Base-by-base conservation (phyloP, 2,113 vertebrate species). In the Jaculus jaculus region DNA sequence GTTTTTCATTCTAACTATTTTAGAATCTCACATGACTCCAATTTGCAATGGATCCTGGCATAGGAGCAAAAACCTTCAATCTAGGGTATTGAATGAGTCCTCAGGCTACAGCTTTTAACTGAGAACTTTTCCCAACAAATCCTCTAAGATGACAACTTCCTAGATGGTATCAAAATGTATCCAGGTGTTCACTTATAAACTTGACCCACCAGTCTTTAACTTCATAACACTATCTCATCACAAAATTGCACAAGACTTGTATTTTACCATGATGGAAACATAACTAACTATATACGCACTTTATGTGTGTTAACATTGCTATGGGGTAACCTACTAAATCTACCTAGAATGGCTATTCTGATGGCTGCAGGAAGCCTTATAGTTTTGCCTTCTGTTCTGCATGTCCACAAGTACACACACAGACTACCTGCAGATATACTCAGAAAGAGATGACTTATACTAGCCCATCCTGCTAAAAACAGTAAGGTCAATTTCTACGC, bases 401-500 rank as follows among this genome's bases (percentile, higher is more conserved):
- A 37, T 2, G 2, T 17, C 0, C 20, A 54, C 26, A 28, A 0
- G 32, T 26, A 69, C 8, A 16, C 18, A 47, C 51, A 8, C 15
- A 94, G 26, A 78, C 16, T n/a, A 65, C 23, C 63, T n/a, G 21
- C 37, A 17, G 28, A 61, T 18, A 61, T 6, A 42, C 39, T 72
- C 42, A 77, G 54, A 73, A 47, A 92, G 16, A 9, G 24, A 72
- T 37, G 3, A 65, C 81, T 69, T 47, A 77, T 71, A 60, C 4
- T 32, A 20, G 5, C 7, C 91, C 91, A 84, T 24, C 1, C 37
- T 60, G 18, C 47, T 87, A 66, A 71, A 87, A 30, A 80, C 30
- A 91, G 30, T 16, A 95, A 90, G 26, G 24, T 88, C 60, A 71
- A 1, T 79, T 84, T 95, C 39, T 89, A 16, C 10, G 42, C 28